Percentiles rank a stretch among this genome's conserved stretches.
These are phyloP conservation scores for Pangasius macronema DNA, from an alignment of 2,797 vertebrate genomes.

Conservation along the genomic window DNA sequence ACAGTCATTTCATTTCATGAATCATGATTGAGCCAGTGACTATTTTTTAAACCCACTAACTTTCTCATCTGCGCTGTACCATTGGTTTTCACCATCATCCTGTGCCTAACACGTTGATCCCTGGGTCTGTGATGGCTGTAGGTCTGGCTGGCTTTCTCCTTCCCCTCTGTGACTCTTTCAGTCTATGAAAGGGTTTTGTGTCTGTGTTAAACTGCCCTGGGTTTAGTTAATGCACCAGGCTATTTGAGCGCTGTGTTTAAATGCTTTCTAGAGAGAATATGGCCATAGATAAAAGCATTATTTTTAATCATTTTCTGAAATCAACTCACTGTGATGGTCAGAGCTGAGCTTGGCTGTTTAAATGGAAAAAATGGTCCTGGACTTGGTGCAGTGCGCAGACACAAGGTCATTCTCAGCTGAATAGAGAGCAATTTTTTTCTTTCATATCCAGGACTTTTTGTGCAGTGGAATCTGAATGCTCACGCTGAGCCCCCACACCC, in stretches of 20 bases:
- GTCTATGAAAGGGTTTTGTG: slow-evolving; percentile 78
- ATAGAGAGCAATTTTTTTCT: slow-evolving; percentile 64
- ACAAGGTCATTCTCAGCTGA: slow-evolving; percentile 69
- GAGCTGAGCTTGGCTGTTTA: slow-evolving; percentile 54
- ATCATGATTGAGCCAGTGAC: slow-evolving; percentile 1
- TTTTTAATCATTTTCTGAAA: slow-evolving; percentile 29
- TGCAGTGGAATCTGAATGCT: slow-evolving; percentile 61
- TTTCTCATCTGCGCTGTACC: slow-evolving; percentile 26
- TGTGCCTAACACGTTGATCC: slow-evolving; percentile 46
- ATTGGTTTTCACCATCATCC: slow-evolving; percentile 31
- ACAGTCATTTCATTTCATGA: slow-evolving; percentile 46
- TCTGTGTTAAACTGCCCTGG: slow-evolving; percentile 77
- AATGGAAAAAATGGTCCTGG: slow-evolving; percentile 53
- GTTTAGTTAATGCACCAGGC: slow-evolving; percentile 59
- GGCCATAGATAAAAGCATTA: slow-evolving; percentile 12
- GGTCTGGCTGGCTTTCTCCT: slow-evolving; percentile 69
- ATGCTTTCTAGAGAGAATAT: slow-evolving; percentile 23
- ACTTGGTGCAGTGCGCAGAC: slow-evolving; percentile 79
- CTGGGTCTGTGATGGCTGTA: slow-evolving; percentile 55
- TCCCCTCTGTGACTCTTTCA: slow-evolving; percentile 75
- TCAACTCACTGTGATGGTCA: slow-evolving; percentile 39
- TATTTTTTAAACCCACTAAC: slow-evolving; percentile 26
- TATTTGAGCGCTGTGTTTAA: slow-evolving; percentile 19
- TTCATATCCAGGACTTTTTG: slow-evolving; percentile 59
- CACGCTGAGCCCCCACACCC: slow-evolving; percentile 28